These are phyloP conservation scores for Sycobia sp. DNA, from an alignment of 1,140 invertebrate species.

Conservation along the genomic window DNA sequence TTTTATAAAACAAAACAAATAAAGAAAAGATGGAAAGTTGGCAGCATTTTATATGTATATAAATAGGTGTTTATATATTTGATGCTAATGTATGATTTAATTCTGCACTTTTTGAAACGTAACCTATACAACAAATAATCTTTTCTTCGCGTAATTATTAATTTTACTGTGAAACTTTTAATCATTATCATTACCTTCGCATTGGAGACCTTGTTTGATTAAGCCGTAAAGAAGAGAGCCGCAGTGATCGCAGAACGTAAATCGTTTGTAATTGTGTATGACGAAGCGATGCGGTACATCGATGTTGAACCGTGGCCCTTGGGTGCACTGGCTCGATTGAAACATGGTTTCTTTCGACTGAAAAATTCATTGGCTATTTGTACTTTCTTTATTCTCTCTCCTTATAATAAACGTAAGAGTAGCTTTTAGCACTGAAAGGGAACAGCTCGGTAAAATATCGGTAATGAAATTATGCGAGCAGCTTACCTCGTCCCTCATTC, in stretches of 20 bases:
- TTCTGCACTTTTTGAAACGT: no score
- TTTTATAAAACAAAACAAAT: not conserved
- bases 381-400: no score
- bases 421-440: no score
- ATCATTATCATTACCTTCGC: slow-evolving; percentile 75
- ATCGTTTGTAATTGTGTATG: slow-evolving; percentile 93
- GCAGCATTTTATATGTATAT: not conserved
- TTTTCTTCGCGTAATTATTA: no score
- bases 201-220: slow-evolving; percentile 95
- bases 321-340: slow-evolving; percentile 57
- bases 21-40: not conserved
- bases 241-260: slow-evolving; percentile 99
- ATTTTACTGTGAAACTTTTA: no score
- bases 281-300: slow-evolving; percentile 96
- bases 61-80: not conserved
- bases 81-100: no score
- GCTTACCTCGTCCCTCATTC: slow-evolving; percentile 88
- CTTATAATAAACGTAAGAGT: no score
- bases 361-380: not conserved
- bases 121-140: no score
- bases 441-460: no score
- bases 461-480: no score
- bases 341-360: slow-evolving; percentile 46
- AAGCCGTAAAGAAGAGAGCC: slow-evolving; percentile 95
- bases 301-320: slow-evolving; percentile 91